Conservation (phyloP, 2,797 vertebrate species). For the Ptychadena robeensis region DNA sequence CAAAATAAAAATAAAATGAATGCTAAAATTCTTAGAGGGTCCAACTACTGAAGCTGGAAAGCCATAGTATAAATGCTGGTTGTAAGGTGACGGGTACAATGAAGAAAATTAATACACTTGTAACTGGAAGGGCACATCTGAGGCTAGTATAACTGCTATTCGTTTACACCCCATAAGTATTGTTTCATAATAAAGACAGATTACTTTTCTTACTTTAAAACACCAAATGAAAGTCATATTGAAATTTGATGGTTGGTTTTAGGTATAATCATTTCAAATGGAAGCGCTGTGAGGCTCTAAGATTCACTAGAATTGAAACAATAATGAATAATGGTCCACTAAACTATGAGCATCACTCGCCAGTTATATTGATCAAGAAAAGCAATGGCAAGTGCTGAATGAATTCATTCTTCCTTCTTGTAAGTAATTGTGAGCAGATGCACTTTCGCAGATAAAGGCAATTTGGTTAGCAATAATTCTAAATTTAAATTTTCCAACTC, state of each 20-base stretch:
- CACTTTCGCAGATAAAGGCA: constrained; percentile 73
- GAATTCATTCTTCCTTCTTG: constrained; percentile 65
- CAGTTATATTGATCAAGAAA: constrained; percentile 62
- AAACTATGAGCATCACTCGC: constrained; percentile 60
- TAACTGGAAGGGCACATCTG: not conserved
- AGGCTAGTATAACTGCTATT: not conserved
- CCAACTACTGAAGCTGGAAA: no score
- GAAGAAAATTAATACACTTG: not conserved
- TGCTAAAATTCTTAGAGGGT: no score
- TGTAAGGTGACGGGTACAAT: not conserved
- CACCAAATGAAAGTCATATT: constrained; percentile 25
- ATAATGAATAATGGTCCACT: constrained; percentile 63
- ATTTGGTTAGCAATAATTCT: constrained; percentile 70
- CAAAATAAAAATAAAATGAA: no score
- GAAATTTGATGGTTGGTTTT: constrained; percentile 46
- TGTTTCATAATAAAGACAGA: not conserved
- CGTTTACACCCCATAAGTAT: not conserved
- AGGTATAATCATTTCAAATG: constrained; percentile 45
- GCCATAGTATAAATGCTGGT: no score
- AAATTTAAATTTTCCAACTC: constrained; percentile 73
- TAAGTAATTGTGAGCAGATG: constrained; percentile 68
- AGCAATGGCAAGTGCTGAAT: constrained; percentile 55
- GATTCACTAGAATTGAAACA: constrained; percentile 55
- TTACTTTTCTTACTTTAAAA: constrained; percentile 18
- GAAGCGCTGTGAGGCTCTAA: constrained; percentile 40